Evolutionary conservation across 2,797 vertebrate species (phyloP).

Genomic region (Sitta carolinensis): DNA sequence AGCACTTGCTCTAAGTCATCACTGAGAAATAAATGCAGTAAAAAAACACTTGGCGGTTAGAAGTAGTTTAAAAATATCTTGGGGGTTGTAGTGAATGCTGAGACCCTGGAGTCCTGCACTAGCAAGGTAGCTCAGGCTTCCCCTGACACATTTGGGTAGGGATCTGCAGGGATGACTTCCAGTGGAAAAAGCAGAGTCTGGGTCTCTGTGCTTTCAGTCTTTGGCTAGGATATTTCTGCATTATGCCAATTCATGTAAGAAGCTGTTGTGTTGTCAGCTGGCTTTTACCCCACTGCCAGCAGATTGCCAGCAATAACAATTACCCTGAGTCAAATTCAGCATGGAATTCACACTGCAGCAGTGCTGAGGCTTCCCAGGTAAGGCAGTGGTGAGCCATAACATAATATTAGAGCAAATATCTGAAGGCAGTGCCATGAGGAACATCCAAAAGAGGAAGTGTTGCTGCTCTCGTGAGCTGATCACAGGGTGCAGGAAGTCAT

Average conservation of each 20-base stretch:
- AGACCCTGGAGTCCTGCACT: neutral
- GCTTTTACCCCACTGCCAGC: neutral
- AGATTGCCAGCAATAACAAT: slow-evolving; percentile 17
- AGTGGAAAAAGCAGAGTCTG: neutral
- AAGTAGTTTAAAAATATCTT: neutral
- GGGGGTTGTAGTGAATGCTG: neutral
- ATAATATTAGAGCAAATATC: neutral
- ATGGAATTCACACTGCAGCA: neutral
- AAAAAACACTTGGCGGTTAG: neutral
- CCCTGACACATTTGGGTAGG: neutral
- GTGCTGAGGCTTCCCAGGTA: neutral
- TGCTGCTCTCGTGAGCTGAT: neutral
- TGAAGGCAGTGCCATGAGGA: neutral
- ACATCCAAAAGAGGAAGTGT: neutral
- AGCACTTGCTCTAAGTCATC: neutral
- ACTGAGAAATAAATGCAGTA: neutral
- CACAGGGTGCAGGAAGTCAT: neutral
- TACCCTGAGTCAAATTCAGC: neutral
- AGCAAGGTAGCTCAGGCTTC: neutral
- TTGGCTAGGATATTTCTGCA: neutral
- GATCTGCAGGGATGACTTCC: neutral
- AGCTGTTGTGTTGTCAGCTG: slow-evolving; percentile 22
- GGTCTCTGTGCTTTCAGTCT: neutral
- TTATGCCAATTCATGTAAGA: neutral
- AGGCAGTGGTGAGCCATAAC: neutral